Base-by-base conservation (phyloP, 2,888 invertebrate genomes). In the Rhodophaea formosa region DNA sequence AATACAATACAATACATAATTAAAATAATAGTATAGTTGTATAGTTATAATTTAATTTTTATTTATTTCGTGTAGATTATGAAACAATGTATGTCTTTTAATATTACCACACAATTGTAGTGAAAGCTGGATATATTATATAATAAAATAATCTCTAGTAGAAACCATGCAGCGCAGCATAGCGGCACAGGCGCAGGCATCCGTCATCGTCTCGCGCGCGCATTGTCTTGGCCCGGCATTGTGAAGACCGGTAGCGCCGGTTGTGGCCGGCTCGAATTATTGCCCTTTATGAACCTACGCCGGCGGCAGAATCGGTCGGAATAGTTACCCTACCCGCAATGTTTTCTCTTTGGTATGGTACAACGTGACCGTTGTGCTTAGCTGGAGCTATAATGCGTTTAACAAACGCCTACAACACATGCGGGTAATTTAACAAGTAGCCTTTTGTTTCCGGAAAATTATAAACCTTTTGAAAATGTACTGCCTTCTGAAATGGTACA, bases 161-260 rank as follows among this genome's bases (percentile, higher is more conserved):
- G 39, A 39, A 65, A 63, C 23, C 23, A 23, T 23, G 23, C 23
- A 63, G 65, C 59, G 69, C 66, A 62, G 60, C 29, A 44, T 58
- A 64, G 60, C 55, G 29, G 56, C 32, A 57, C 14, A 45, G 49
- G 57, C 35, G 16, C 47, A 54, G 59, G 75, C 75, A 77, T 80
- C 82, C 79, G 82, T 82, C 84, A 82, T 75, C 80, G 81, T 81
- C 76, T 75, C 72, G 69, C 72, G 73, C 59, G 56, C 59, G 69
- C 77, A 77, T 82, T 54, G 53, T 83, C 82, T 84, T 75, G 75
- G 15, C 72, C 68, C 67, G 64, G 74, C 67, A 77, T 77, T 81
- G 79, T 80, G 70, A 63, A 65, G 81, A 84, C 85, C 82, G 84
- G 85, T 86, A 86, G 84, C 84, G 77, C 84, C 81, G 79, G 85